Evolutionary conservation across 2,797 vertebrate genomes (phyloP), one percentile per base, ranked within the genome.

Genomic region (Oreonectes daqikongensis): DNA sequence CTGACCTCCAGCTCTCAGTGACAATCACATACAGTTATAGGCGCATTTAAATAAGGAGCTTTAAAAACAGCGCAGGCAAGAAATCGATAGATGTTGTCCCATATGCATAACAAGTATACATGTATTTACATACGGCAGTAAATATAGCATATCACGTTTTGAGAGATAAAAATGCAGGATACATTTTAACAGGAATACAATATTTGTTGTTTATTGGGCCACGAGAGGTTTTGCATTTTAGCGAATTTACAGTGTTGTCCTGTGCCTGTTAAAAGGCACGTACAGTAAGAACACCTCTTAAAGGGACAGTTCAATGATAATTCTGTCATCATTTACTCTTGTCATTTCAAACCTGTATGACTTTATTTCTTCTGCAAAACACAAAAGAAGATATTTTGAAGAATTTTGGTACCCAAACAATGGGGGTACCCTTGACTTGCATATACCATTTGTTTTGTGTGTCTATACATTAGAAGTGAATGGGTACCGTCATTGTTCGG

Each of bases 1-100:
- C 35, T 75, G 78, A 78, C 79, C 77, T 68, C 42, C 50, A 79
- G 65, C 69, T 77, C 72, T 66, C 57, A 72, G 75, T 46, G 30
- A 63, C 71, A 66, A 64, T 71, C 75, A 55, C 20, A 50, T 65
- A 60, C 66, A 32, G 18, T 69, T 53, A 46, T 38, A 18, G 32
- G 50, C 40, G 46, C 42, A 70, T 79, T 81, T 82, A 65, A 84
- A 77, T 75, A 24, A 52, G 53, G 38, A 30, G 53, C 63, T 75
- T 20, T 52, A 32, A 40, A 30, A 75, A 61, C 57, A 65, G 57
- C 42, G 35, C 24, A 75, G 57, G 68, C 46, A 59, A 42, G 63
- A 40, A 79, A 75, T 82, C 67, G 52, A 72, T 75, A 22, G 20
- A 44, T 24, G 60, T 32, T 38, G 24, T 69, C n/a, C 52, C 50